Evolutionary conservation across 2,797 vertebrate species (phyloP).

Genomic region (Falco peregrinus): DNA sequence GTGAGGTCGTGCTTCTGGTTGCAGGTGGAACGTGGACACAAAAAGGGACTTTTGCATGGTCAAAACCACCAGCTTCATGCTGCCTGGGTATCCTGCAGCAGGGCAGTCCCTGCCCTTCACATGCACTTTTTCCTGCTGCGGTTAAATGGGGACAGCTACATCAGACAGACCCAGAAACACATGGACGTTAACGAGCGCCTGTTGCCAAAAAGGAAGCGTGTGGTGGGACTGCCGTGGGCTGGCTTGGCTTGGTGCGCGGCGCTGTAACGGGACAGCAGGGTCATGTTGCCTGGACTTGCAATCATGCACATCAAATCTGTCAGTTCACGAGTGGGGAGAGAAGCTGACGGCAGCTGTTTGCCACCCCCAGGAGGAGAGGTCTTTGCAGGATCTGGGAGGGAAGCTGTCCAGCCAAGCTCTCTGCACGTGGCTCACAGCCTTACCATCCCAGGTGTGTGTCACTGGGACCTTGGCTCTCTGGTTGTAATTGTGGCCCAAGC

Average conservation of each 20-base stretch:
- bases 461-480: neutral
- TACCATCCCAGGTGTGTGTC: neutral
- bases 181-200: neutral
- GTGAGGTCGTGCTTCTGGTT: neutral
- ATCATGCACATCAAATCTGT: neutral
- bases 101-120: neutral
- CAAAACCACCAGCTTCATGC: neutral
- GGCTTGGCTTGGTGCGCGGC: neutral
- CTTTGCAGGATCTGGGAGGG: neutral
- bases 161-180: neutral
- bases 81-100: neutral
- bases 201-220: slow-evolving; percentile 20
- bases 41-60: rapidly evolving
- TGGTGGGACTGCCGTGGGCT: neutral
- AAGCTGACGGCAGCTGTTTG: neutral
- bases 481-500: neutral
- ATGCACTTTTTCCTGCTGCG: neutral
- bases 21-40: neutral
- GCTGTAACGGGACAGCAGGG: neutral
- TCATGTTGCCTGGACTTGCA: neutral
- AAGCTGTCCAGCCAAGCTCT: neutral
- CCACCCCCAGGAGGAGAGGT: neutral
- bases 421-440: neutral
- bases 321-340: rapidly evolving
- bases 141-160: neutral